Conservation (phyloP, 2,888 invertebrate species). For the Lasioglossum vierecki region DNA sequence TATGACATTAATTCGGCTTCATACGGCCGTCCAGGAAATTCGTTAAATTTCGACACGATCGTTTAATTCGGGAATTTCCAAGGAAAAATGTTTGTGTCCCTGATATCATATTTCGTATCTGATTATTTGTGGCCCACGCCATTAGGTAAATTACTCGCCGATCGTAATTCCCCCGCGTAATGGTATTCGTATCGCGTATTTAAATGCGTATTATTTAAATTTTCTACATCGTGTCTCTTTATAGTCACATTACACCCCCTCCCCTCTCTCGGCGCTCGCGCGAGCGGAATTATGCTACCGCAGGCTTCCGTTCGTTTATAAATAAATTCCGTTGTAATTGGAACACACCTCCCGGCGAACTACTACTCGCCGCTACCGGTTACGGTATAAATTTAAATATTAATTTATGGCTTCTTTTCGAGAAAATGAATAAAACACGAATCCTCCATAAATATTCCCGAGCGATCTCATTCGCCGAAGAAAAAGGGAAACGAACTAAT, state of each 20-base stretch:
- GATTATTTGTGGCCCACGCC: constrained; percentile 1
- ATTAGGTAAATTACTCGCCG: constrained; percentile 5
- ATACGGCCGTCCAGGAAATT: constrained; percentile 35
- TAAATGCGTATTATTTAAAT: constrained; percentile 8
- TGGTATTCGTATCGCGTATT: not conserved
- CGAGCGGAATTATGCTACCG: not conserved
- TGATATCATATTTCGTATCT: constrained; percentile 4
- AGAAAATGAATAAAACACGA: constrained; percentile 45
- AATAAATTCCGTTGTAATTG: constrained; percentile 50
- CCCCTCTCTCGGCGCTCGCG: not conserved
- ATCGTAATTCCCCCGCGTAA: constrained; percentile 5
- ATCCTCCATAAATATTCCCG: constrained; percentile 42
- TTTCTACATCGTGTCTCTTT: constrained; percentile 9
- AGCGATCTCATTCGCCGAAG: constrained; percentile 28
- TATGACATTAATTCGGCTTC: constrained; percentile 63
- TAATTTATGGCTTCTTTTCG: constrained; percentile 49
- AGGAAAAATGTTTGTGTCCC: not conserved
- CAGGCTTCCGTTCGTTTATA: constrained; percentile 39
- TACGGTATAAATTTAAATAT: constrained; percentile 53
- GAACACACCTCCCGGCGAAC: constrained; percentile 14
- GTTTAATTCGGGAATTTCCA: constrained; percentile 1
- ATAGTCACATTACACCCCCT: constrained; percentile 5
- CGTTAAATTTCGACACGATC: constrained; percentile 15
- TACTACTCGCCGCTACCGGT: not conserved
- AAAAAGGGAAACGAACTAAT: constrained; percentile 5